Conservation (phyloP, 2,797 vertebrate species). For the Apodemus agrarius region DNA sequence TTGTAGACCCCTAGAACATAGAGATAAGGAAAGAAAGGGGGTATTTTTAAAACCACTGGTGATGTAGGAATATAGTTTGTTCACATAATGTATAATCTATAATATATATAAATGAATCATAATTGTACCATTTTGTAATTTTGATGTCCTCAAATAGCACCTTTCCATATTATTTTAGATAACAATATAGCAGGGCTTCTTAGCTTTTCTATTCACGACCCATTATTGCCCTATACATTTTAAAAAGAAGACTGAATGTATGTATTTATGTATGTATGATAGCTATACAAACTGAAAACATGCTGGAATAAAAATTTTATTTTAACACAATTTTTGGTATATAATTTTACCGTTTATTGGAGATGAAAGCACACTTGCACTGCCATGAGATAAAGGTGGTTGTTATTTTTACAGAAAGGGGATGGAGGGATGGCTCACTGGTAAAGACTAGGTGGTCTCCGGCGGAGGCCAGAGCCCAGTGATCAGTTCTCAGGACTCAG, state of each 20-base stretch:
- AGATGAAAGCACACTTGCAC: neutral
- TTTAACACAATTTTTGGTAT: neutral
- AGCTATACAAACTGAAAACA: neutral
- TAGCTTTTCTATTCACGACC: neutral
- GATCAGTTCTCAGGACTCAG: neutral
- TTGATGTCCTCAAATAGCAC: neutral
- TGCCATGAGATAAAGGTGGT: neutral
- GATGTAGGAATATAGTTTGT: neutral
- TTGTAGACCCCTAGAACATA: conserved; percentile 1
- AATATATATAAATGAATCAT: neutral
- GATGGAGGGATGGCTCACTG: neutral
- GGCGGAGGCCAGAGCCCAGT: neutral
- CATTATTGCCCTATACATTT: neutral
- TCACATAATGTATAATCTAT: neutral
- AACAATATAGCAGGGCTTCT: neutral
- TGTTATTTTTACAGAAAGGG: neutral
- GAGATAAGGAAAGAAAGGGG: conserved; percentile 18
- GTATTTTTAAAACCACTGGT: neutral
- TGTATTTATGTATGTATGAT: neutral
- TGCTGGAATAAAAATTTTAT: neutral
- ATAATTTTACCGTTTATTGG: neutral
- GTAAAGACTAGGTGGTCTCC: neutral
- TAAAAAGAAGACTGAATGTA: neutral
- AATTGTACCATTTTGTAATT: neutral
- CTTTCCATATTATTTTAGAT: conserved; percentile 8